Base-by-base conservation (phyloP, 2,888 invertebrate species). In the Gastrophysa polygoni region DNA sequence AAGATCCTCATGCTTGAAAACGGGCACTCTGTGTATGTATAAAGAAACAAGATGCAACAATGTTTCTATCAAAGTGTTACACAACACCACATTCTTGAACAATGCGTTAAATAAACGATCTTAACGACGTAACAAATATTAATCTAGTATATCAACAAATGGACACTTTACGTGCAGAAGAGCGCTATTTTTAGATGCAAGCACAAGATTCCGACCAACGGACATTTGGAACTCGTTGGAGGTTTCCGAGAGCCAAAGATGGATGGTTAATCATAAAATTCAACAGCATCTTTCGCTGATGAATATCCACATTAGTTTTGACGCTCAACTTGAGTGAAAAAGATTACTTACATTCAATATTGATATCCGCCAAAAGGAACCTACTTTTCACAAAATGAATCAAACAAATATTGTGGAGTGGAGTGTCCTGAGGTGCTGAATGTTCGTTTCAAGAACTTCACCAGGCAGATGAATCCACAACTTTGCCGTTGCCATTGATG, bases 81-180 rank as follows among this genome's bases (percentile, higher is more conserved):
- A 43, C 17, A 54, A 54, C 28, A 24, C 43, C 14, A 24, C 43
- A n/a, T n/a, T 38, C 24, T 18, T 20, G n/a, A 52, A 34, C 54
- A 54, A 43, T 43, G 16, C n/a, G n/a, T 34, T 52, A 54, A 43
- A 43, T 43, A 54, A n/a, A n/a, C n/a, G n/a, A n/a, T 54, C 43
- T 54, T 43, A 44, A 54, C 43, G 54, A 43, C 43, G 43, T 54
- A 44, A 54, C 54, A 54, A 54, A 54, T 54, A 54, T 44, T 20
- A 54, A 38, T 38, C 38, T n/a, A 38, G 38, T 38, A 38, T 32
- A 10, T 38, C 38, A 51, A 54, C 54, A 43, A 34, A 38, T 54
- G 21, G 43, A 14, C 8, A 20, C 10, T 44, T n/a, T 17, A 54
- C 54, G 54, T 54, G 54, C 54, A 43, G 43, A 54, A 54, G 8